Evolutionary conservation across 2,113 vertebrate genomes (phyloP), one percentile per base, ranked within the genome.

Genomic region (Pygoscelis antarcticus): DNA sequence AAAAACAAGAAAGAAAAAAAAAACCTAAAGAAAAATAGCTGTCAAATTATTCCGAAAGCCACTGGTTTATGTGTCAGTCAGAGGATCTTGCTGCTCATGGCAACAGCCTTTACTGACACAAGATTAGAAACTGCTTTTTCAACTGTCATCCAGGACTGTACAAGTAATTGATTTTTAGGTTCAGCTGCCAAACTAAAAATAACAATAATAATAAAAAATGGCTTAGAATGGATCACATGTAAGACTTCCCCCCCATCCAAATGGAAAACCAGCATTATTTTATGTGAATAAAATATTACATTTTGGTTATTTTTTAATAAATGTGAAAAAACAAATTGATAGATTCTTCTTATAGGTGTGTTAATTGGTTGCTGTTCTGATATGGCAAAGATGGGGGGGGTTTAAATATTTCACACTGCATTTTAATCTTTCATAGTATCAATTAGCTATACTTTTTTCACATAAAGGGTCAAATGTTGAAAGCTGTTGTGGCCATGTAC

Each of bases 101-200:
- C 95, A 93, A 81, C 79, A 87, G 70, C 69, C 60, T 69, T 89
- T 46, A 87, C 95, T 94, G 94, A 80, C 93, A 92, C 75, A 68
- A 93, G 68, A 89, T 74, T 96, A 90, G 89, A 82, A 79, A 71
- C 61, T 75, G 69, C 34, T 86, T 96, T 94, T 93, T 65, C 71
- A 81, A n/a, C 87, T 96, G 94, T 93, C 94, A 92, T 23, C 84
- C 88, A 85, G 64, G 78, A 71, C 74, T 83, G 58, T 72, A 82
- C 79, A 95, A 88, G 78, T 95, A 97, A 96, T 96, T 94, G 92
- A 96, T 95, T 96, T 96, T 93, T 69, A 80, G 81, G 70, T 94
- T 94, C 87, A 77, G 58, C 55, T 96, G 94, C 70, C 96, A 95
- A 90, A 93, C 32, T 6, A 89, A 94, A 91, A 96, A 87, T 89